Percentiles rank a stretch among this genome's conserved stretches.
phyloP scores from a whole-genome alignment of 2,888 invertebrate genomes.

The Plebejus melissa region DNA sequence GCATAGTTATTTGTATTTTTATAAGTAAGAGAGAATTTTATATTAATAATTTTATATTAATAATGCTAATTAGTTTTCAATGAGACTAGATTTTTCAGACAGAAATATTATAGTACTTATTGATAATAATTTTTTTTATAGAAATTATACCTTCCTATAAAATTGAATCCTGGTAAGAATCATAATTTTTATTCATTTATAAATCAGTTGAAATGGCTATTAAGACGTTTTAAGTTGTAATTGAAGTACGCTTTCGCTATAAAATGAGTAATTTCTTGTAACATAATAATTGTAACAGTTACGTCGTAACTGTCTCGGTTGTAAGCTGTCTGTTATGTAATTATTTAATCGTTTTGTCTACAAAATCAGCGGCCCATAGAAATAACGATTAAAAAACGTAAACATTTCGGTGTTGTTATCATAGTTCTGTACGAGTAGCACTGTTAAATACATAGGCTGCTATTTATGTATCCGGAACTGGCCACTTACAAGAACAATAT shows the following conservation, averaged over 20 bases:
- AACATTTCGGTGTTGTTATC: background rate
- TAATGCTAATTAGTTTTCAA: too few species aligned
- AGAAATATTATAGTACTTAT: too few species aligned
- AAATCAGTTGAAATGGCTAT: background rate
- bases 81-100: too few species aligned
- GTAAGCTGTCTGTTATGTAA: background rate
- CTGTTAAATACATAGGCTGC: too few species aligned
- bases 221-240: slow-evolving; percentile 5
- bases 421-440: background rate
- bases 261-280: slow-evolving; percentile 6
- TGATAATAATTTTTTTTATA: too few species aligned
- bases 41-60: too few species aligned
- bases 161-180: too few species aligned
- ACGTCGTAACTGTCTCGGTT: slow-evolving; percentile 12
- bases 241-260: background rate
- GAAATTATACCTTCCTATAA: too few species aligned
- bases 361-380: slow-evolving; percentile 4
- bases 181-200: background rate
- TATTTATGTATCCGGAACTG: too few species aligned
- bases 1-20: too few species aligned
- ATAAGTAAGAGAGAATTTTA: too few species aligned
- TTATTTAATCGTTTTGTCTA: slow-evolving; percentile 8
- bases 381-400: background rate
- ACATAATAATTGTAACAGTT: background rate
- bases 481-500: too few species aligned